A percentile compares a stretch with the other conserved stretches of the same genome.
phyloP scores from a whole-genome alignment of 2,113 vertebrate genomes.

The Chamaetylas fuelleborni region DNA sequence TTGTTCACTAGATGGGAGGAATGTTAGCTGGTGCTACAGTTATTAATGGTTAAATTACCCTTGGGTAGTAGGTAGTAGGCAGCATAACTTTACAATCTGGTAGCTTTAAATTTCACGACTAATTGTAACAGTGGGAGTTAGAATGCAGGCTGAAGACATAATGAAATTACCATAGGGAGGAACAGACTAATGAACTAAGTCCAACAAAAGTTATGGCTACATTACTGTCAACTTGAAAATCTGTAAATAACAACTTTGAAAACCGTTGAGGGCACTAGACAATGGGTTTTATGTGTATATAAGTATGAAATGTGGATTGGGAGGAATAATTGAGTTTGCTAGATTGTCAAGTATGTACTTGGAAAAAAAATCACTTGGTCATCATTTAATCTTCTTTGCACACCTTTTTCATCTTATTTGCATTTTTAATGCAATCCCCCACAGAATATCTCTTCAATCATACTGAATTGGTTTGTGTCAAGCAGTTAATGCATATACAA shows the following conservation, averaged over 20 bases:
- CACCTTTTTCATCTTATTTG: conserved; percentile 14
- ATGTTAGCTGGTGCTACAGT: conserved; percentile 2
- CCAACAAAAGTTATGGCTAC: conserved; percentile 33
- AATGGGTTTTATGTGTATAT: conserved; percentile 23
- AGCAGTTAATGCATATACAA: neutral
- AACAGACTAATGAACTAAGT: conserved; percentile 37
- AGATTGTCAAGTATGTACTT: neutral
- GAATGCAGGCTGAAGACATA: conserved; percentile 45
- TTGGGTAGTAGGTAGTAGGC: conserved; percentile 22
- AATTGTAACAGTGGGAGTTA: conserved; percentile 36
- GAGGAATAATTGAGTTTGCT: conserved; percentile 15
- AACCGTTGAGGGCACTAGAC: neutral
- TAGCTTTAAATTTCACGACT: conserved; percentile 39
- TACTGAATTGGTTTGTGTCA: neutral
- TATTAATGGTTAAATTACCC: conserved; percentile 61
- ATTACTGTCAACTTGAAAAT: neutral
- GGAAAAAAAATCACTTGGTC: conserved; percentile 31
- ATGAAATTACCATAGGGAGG: conserved; percentile 41
- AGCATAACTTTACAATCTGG: conserved; percentile 51
- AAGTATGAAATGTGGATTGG: neutral
- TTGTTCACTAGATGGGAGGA: neutral
- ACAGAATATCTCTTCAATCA: conserved; percentile 10
- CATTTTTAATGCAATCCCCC: conserved; percentile 20
- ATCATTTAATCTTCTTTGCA: conserved; percentile 1
- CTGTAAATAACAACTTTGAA: conserved; percentile 51